phyloP scores from a whole-genome alignment of 2,888 invertebrate genomes.

The Portevinia maculata region DNA sequence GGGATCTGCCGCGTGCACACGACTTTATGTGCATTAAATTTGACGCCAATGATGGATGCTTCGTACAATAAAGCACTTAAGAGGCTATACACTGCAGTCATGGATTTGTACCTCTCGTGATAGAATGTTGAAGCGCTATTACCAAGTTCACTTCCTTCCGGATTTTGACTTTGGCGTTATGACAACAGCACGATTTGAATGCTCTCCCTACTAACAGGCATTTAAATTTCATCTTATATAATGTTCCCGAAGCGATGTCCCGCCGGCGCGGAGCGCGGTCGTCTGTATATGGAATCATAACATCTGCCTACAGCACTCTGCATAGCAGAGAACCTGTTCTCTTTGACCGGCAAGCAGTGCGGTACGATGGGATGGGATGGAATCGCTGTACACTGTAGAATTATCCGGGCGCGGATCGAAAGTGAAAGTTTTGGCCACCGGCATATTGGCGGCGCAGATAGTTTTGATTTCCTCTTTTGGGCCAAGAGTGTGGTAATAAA shows the following conservation, averaged over 20 bases:
- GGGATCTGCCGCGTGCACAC: conserved; percentile 40
- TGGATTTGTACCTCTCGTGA: conserved; percentile 37
- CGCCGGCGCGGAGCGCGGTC: neutral
- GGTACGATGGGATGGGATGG: neutral
- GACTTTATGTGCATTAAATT: conserved; percentile 70
- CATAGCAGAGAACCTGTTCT: conserved; percentile 55
- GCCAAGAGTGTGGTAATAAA: conserved; percentile 18
- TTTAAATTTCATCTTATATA: conserved; percentile 40
- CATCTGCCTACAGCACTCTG: conserved; percentile 50
- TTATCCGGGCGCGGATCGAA: conserved; percentile 41
- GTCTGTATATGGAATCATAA: conserved; percentile 17
- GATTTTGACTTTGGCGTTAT: conserved; percentile 62
- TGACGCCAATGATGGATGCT: conserved; percentile 3
- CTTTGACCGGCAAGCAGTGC: conserved; percentile 36
- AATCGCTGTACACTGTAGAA: conserved; percentile 17
- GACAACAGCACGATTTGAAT: conserved; percentile 47
- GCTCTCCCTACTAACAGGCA: conserved; percentile 1
- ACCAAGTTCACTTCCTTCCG: conserved; percentile 65
- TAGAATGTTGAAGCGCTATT: conserved; percentile 36
- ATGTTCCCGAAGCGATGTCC: conserved; percentile 32
- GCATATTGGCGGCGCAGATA: conserved; percentile 29
- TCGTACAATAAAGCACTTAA: neutral
- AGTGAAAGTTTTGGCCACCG: conserved; percentile 68
- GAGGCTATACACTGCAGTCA: conserved; percentile 21
- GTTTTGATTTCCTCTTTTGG: conserved; percentile 13